A percentile compares a stretch with the other conserved stretches of the same genome.
These are phyloP conservation scores for Mycetomoellerius zeteki DNA, from an alignment of 1,140 invertebrate species.

Conservation along the genomic window DNA sequence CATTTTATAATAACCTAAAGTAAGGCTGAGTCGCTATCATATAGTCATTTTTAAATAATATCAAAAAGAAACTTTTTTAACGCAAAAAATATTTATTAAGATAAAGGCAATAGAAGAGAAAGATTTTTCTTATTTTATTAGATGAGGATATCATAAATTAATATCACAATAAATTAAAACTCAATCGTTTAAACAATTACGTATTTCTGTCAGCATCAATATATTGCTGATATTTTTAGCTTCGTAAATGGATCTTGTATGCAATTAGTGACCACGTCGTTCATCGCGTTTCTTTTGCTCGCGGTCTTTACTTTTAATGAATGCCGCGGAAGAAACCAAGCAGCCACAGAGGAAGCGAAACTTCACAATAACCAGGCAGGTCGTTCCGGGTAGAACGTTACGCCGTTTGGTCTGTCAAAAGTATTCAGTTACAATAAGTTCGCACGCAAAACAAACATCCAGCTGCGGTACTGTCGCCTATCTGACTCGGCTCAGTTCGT, in stretches of 20 bases:
- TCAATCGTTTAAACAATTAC: neutral
- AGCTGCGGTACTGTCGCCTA: conserved; percentile 49
- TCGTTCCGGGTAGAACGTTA: conserved; percentile 59
- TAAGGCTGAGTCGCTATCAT: too few species aligned
- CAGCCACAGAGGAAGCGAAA: neutral
- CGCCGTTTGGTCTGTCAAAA: conserved; percentile 60
- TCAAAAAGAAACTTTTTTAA: neutral
- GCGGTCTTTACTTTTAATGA: conserved; percentile 28
- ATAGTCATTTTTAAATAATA: too few species aligned
- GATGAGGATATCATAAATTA: neutral
- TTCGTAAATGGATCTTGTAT: conserved; percentile 36
- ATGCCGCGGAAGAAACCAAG: neutral
- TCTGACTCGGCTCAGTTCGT: conserved; percentile 30
- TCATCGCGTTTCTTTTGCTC: conserved; percentile 11
- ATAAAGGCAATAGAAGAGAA: neutral
- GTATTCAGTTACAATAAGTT: conserved; percentile 69
- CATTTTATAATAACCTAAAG: too few species aligned
- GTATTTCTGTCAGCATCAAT: neutral
- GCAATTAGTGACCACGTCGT: conserved; percentile 4
- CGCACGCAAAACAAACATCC: conserved; percentile 52
- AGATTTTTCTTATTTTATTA: conserved; percentile 1
- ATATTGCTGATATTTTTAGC: conserved; percentile 8
- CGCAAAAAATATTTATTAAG: neutral
- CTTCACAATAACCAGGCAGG: conserved; percentile 12
- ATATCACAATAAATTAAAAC: neutral